Base-by-base conservation (phyloP, 2,113 vertebrate genomes). In the Paracanthobrama guichenoti region DNA sequence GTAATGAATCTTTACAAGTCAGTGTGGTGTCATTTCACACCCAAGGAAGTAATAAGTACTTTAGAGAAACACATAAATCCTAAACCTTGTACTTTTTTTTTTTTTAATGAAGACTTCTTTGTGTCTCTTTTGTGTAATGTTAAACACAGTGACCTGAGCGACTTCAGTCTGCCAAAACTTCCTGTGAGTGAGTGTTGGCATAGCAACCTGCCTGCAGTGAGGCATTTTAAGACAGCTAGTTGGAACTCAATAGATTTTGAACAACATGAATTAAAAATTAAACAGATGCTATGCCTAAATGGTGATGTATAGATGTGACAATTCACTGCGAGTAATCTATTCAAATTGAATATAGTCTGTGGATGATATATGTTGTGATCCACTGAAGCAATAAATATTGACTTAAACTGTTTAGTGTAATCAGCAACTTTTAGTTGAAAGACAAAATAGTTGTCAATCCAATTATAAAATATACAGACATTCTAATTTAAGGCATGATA, bases 131-230 rank as follows among this genome's bases (percentile, higher is more conserved):
- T 90, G 85, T 88, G 75, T 84, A 20, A 72, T 86, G 82, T 77
- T 67, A 62, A 84, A 31, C 20, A 31, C n/a, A 85, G 86, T 90
- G 86, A 59, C 85, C 89, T 67, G 66, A 64, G 81, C 10, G 28
- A 39, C 48, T 78, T 57, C 16, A 35, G 79, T 81, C 72, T 74
- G 77, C 86, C 86, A 84, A 57, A 88, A 60, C 87, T 87, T 75
- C 64, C 81, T 90, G 90, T 91, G 88, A 91, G 84, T 89, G 90
- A 89, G 88, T 72, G 92, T 91, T 91, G 81, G 89, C 73, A 91
- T 91, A 85, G 83, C 87, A 91, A 92, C 91, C 86, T 90, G 88
- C 81, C 91, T 89, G 72, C 79, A 50, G 60, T 53, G 73, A 2
- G 46, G 53, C 81, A 64, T 75, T 84, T 85, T 35, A 48, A 71